A percentile compares a stretch with the other conserved stretches of the same genome.
Evolutionary conservation across 2,113 vertebrate genomes (phyloP).

Genomic region (human (Homo sapiens)): GRCh38 chrX:48617501-48618000

Average conservation of each 20-base stretch:
- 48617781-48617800: neutral
- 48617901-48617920: neutral
- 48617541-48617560: no score
- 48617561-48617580: no score
- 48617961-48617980: neutral
- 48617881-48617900: neutral
- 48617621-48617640: neutral
- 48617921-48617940: neutral
- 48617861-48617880: neutral
- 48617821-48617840: neutral
- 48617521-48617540: neutral
- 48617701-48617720: neutral
- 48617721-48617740: neutral
- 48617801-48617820: neutral
- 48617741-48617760: neutral
- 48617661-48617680: neutral
- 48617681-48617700: neutral
- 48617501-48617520: constrained; percentile 6
- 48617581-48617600: no score
- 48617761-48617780: neutral
- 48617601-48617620: neutral
- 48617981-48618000: neutral
- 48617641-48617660: neutral
- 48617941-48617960: neutral
- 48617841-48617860: neutral